A percentile compares a stretch with the other conserved stretches of the same genome.
These are phyloP conservation scores for Halictus quadricinctus DNA, from an alignment of 2,888 invertebrate genomes.

Conservation along the genomic window DNA sequence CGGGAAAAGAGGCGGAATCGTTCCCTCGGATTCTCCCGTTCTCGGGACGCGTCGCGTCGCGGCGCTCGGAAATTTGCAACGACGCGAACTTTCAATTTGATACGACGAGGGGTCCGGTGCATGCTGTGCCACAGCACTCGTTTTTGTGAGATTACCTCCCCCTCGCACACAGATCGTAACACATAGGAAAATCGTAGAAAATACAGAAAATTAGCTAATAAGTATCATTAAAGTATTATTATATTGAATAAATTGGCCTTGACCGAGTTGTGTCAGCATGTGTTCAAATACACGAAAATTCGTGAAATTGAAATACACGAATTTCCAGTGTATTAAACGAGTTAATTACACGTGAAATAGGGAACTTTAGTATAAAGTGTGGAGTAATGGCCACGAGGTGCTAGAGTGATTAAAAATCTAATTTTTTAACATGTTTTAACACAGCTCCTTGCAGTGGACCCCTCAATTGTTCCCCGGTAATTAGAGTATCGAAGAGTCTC, in stretches of 20 bases:
- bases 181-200: background rate
- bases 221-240: too few species aligned
- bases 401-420: background rate
- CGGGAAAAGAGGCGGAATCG: background rate
- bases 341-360: background rate
- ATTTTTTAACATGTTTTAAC: background rate
- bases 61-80: background rate
- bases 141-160: too few species aligned
- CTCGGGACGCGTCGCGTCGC: background rate
- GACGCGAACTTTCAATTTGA: background rate
- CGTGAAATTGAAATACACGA: too few species aligned
- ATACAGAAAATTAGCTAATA: too few species aligned
- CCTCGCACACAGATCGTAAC: background rate
- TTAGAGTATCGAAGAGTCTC: background rate
- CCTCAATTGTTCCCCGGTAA: background rate
- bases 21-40: background rate
- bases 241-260: too few species aligned
- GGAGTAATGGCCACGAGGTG: too few species aligned
- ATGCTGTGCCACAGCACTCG: too few species aligned
- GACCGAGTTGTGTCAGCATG: too few species aligned
- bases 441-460: background rate
- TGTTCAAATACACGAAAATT: too few species aligned
- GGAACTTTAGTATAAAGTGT: background rate
- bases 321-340: too few species aligned
- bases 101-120: background rate